Base-by-base conservation (phyloP, 2,113 vertebrate genomes). In the Phycodurus eques region DNA sequence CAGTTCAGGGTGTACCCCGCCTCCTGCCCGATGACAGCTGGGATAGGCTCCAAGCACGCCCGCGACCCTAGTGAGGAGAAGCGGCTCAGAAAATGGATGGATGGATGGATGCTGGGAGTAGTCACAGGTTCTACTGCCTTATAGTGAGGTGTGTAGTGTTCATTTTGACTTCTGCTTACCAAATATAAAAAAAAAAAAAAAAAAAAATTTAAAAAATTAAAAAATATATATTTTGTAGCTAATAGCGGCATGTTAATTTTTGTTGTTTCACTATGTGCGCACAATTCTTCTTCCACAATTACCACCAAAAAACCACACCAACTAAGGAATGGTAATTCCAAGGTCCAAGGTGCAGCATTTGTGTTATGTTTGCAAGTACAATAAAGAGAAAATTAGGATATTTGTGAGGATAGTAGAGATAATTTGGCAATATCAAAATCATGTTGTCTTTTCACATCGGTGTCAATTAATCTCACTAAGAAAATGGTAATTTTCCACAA, bases 251-350 rank as follows among this genome's bases (percentile, higher is more conserved):
- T 44, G 42, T 9, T 44, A 44, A 64, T 20, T 11, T n/a, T 63
- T 39, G 15, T 63, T 59, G 8, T 47, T 47, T 47, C 46, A 47
- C 9, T 33, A 59, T 42, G 2, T 20, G 39, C 17, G 35, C 19
- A 20, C 7, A n/a, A 22, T 22, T 65, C 8, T n/a, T 53, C 31
- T 61, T 61, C 59, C 31, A 17, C 31, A 61, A 35, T 61, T 61
- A 19, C 60, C 33, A 62, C 19, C 20, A 63, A 44, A 42, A 44
- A 44, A 27, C 27, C 10, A 20, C 62, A 44, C 7, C 42, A 43
- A 64, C 62, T 43, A 42, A 64, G 62, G 20, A 13, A 44, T 65
- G 62, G 12, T 65, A 46, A 65, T 27, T 46, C n/a, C n/a, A 46
- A 46, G 43, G 63, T 65, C n/a, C 27, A 63, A 63, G 35, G 35